Conservation (phyloP, 2,113 vertebrate genomes). For the Megalops atlanticus region DNA sequence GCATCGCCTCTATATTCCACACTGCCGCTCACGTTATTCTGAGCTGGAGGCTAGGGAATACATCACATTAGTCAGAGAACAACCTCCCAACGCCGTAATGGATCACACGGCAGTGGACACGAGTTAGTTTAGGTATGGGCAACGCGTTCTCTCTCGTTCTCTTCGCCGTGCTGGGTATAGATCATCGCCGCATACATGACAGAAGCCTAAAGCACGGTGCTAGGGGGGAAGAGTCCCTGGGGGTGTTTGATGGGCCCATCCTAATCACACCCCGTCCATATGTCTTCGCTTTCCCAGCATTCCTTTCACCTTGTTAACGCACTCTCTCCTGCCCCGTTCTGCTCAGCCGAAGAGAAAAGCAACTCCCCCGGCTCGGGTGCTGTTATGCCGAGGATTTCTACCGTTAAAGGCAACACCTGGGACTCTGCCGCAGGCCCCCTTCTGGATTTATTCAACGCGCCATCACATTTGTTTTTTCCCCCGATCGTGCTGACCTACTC, state of each 20-base stretch:
- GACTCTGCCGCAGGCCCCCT: conserved; percentile 1
- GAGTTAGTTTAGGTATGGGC: neutral
- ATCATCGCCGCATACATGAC: neutral
- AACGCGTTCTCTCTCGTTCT: neutral
- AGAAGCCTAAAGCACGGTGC: neutral
- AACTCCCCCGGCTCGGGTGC: neutral
- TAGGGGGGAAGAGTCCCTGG: neutral
- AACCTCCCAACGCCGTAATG: neutral
- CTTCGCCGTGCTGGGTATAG: neutral
- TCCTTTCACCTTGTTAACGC: conserved; percentile 15
- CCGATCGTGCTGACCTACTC: neutral
- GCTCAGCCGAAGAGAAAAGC: neutral
- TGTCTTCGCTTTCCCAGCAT: neutral
- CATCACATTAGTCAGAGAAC: neutral
- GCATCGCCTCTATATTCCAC: neutral
- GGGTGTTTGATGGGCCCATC: neutral
- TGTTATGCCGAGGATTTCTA: neutral
- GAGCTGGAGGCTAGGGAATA: neutral
- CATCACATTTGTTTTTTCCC: neutral
- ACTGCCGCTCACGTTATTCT: neutral
- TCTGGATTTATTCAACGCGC: neutral
- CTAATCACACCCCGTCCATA: neutral
- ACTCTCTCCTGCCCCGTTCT: neutral
- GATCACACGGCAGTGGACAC: neutral
- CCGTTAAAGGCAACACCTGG: conserved; percentile 13